Conservation (phyloP, 2,113 vertebrate genomes). For the Tichodroma muraria region DNA sequence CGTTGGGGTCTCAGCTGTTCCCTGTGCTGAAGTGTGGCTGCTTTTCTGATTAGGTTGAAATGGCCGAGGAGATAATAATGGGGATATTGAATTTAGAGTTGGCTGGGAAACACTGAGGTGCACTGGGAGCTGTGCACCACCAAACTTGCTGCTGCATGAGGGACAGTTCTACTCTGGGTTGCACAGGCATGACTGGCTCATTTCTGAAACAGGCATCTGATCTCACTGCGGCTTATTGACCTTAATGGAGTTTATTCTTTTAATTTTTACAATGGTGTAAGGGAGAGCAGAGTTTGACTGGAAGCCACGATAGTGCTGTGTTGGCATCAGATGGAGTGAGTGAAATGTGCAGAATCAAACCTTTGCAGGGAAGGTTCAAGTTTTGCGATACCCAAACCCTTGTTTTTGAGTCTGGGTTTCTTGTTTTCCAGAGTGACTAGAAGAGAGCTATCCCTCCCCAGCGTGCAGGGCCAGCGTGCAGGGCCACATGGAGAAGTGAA, state of each 20-base stretch:
- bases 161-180: background rate
- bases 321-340: background rate
- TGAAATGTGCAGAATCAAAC: background rate
- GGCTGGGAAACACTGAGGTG: background rate
- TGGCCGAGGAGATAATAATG: background rate
- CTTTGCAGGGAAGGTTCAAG: background rate
- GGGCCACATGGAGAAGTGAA: background rate
- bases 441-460: background rate
- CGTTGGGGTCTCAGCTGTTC: background rate
- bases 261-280: background rate
- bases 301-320: background rate
- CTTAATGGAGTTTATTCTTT: background rate
- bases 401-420: background rate
- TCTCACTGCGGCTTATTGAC: background rate
- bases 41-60: background rate
- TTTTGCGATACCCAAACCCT: background rate
- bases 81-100: background rate
- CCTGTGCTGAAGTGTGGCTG: rapidly evolving
- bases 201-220: background rate
- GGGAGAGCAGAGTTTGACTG: background rate
- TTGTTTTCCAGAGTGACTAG: background rate
- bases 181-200: background rate
- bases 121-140: background rate
- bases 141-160: rapidly evolving
- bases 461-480: background rate